These are phyloP conservation scores for Penaeus monodon DNA, from an alignment of 2,888 invertebrate species.

Conservation along the genomic window DNA sequence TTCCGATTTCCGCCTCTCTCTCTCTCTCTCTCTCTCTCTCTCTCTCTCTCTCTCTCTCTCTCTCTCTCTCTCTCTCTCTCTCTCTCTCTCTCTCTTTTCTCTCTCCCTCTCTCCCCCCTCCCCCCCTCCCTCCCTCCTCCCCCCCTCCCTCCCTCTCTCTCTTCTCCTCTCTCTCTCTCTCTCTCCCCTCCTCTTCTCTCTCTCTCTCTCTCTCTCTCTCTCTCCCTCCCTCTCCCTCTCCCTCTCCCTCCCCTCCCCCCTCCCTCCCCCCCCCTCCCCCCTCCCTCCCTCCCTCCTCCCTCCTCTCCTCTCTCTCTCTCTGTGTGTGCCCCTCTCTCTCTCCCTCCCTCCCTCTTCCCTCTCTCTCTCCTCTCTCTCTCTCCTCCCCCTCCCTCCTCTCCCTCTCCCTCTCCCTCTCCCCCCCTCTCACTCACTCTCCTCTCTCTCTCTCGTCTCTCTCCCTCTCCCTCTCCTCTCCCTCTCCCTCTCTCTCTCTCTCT, in stretches of 20 bases:
- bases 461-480: no score
- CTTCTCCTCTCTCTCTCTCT: not conserved
- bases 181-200: not conserved
- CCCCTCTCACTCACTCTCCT: no score
- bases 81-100: constrained; percentile 24
- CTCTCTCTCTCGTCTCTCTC: no score
- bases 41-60: not conserved
- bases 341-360: no score
- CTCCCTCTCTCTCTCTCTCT: no score
- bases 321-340: no score
- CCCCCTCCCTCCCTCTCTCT: constrained; percentile 7
- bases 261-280: not conserved
- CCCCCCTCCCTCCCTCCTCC: not conserved
- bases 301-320: no score
- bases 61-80: not conserved
- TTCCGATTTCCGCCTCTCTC: not conserved
- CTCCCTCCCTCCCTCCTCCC: constrained; percentile 20
- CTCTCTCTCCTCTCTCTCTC: no score
- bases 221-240: constrained; percentile 30
- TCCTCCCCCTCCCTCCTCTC: no score
- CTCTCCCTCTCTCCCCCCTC: constrained; percentile 24
- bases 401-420: no score
- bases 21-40: constrained; percentile 7
- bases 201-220: constrained; percentile 32
- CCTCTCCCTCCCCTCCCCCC: not conserved